Base-by-base conservation (phyloP, 1,140 invertebrate genomes). In the Portunus trituberculatus region DNA sequence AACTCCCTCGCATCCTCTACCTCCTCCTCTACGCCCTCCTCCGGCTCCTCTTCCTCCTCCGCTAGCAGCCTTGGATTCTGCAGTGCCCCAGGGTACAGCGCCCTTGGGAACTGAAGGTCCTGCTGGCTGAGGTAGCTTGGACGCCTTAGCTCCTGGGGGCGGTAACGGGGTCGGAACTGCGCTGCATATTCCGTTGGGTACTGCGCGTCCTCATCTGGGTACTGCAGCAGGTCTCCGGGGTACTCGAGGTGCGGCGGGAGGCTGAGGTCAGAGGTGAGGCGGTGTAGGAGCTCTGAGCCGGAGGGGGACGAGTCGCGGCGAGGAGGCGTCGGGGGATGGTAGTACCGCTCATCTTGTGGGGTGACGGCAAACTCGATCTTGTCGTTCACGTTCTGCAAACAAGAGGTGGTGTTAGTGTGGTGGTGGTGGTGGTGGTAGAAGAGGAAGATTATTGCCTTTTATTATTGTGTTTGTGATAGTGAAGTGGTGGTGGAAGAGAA, bases 301-400 rank as follows among this genome's bases (percentile, higher is more conserved):
- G 67, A 7, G n/a, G 89, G 46, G 46, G 32, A 14, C 2, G 31
- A 12, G 87, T 89, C n/a, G 31, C 28, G 89, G 14, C 46, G 89
- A 28, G 39, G 29, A 20, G 86, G 20, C 14, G 89, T 59, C 31
- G 59, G 14, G 89, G 89, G 89, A 3, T 39, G 46, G 20, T 91
- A 91, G 89, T 91, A 91, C 8, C 89, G 89, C 20, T 14, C 45
- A 46, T 91, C 89, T 59, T 59, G 8, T 29, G 89, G 89, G 46
- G 89, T 52, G 46, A 91, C 89, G 31, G 89, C 89, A 39, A 91
- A 91, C n/a, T 91, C 31, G 48, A 91, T 91, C 46, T 91, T 91
- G 45, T 29, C 89, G 7, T 59, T 20, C 20, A 31, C 45, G 25
- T 28, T n/a, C 89, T 91, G 89, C n/a, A 91, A 91, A 91, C 89